A percentile compares a stretch with the other conserved stretches of the same genome.
Evolutionary conservation across 2,888 invertebrate species (phyloP).

Genomic region (Eucriotettix oculatus): DNA sequence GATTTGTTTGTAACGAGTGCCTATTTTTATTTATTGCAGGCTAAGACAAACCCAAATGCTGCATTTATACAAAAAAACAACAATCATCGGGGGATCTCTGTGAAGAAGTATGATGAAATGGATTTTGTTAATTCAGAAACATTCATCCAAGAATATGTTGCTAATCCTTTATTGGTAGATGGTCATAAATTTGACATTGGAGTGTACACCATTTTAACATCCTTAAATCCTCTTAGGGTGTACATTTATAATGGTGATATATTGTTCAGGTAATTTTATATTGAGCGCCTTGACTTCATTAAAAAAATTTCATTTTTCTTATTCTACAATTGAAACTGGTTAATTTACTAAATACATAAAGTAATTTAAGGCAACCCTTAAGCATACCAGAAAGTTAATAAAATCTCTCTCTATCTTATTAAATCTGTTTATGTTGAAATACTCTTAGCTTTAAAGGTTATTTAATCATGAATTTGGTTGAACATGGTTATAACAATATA

Average conservation of each 20-base stretch:
- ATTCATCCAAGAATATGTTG: constrained; percentile 84
- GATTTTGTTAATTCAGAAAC: constrained; percentile 51
- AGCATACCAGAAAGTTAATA: too few species aligned
- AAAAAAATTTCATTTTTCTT: too few species aligned
- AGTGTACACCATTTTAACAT: constrained; percentile 81
- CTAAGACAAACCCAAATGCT: constrained; percentile 43
- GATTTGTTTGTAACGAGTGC: too few species aligned
- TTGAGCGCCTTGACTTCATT: neutral
- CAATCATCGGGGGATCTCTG: constrained; percentile 72
- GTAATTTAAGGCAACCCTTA: too few species aligned
- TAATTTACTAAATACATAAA: too few species aligned
- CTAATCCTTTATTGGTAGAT: constrained; percentile 75
- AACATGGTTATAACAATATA: too few species aligned
- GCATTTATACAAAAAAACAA: constrained; percentile 86
- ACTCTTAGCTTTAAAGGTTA: too few species aligned
- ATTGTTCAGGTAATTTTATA: constrained; percentile 50
- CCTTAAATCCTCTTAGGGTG: constrained; percentile 72
- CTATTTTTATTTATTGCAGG: constrained; percentile 20
- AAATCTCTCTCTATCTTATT: too few species aligned
- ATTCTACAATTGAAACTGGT: too few species aligned
- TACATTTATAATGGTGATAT: constrained; percentile 84
- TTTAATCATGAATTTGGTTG: too few species aligned
- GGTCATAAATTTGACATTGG: constrained; percentile 95
- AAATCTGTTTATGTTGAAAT: too few species aligned
- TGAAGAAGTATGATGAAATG: constrained; percentile 51